Evolutionary conservation across 2,797 vertebrate species (phyloP).

Genomic region (Pipistrellus kuhlii): DNA sequence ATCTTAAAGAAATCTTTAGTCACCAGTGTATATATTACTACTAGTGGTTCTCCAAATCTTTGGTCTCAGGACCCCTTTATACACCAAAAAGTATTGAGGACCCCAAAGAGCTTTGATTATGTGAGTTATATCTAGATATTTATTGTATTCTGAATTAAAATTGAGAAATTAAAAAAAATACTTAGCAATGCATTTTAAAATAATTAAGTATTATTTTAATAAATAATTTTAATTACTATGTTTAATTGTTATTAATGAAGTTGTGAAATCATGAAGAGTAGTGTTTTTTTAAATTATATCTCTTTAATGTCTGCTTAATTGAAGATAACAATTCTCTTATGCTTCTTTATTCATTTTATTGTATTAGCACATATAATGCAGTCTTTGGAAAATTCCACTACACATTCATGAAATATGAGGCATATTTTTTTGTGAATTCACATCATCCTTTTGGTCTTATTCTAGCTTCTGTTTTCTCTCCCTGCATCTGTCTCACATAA

Average conservation of each 20-base stretch:
- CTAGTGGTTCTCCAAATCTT: neutral
- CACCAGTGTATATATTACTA: neutral
- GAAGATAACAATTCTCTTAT: neutral
- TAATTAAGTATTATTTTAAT: neutral
- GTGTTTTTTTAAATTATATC: neutral
- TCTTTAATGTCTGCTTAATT: slow-evolving; percentile 7
- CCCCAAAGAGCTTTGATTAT: neutral
- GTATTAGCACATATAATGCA: neutral
- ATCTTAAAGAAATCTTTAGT: neutral
- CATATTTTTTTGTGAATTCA: neutral
- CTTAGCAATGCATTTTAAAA: slow-evolving; percentile 5
- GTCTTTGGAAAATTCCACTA: slow-evolving; percentile 27
- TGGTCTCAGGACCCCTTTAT: neutral
- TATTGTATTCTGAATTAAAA: slow-evolving; percentile 41
- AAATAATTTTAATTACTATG: neutral
- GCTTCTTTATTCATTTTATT: neutral
- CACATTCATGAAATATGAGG: neutral
- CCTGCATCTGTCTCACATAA: neutral
- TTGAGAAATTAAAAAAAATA: neutral
- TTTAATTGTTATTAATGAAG: neutral
- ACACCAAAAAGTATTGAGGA: neutral
- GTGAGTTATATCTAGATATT: neutral
- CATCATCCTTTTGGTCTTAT: neutral
- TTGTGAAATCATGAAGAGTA: neutral
- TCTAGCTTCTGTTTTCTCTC: neutral